These are phyloP conservation scores for Byasa hedistus DNA, from an alignment of 2,888 invertebrate species.

Conservation along the genomic window DNA sequence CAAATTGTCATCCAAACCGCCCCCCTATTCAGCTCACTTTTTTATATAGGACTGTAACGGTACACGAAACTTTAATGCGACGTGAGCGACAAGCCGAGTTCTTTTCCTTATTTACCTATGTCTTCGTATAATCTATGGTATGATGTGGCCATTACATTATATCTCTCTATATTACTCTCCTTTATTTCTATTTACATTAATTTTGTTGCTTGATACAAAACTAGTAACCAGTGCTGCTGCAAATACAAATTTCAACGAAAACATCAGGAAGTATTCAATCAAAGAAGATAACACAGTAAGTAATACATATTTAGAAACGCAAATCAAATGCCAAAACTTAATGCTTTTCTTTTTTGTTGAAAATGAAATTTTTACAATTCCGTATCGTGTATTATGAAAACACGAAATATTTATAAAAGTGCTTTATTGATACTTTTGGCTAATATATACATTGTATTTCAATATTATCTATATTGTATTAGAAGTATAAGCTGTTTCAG, in stretches of 20 bases:
- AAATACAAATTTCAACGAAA: conserved; percentile 56
- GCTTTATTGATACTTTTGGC: neutral
- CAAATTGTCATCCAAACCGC: conserved; percentile 66
- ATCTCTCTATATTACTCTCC: conserved; percentile 19
- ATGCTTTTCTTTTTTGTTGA: neutral
- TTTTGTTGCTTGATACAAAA: conserved; percentile 7
- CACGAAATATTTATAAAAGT: neutral
- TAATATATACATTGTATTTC: no score
- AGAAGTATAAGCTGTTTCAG: conserved; percentile 44
- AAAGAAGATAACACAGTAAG: conserved; percentile 53
- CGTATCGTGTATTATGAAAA: neutral
- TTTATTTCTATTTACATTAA: neutral
- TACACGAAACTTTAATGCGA: conserved; percentile 43
- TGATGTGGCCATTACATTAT: conserved; percentile 34
- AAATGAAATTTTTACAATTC: neutral
- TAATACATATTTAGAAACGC: conserved; percentile 26
- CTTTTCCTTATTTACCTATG: conserved; percentile 34
- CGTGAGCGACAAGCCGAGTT: conserved; percentile 36
- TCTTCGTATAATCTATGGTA: conserved; percentile 12
- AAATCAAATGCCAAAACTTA: neutral
- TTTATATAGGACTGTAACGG: conserved; percentile 64
- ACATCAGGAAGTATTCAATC: conserved; percentile 56
- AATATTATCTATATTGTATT: neutral
- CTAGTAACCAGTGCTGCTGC: conserved; percentile 40
- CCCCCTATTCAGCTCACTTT: conserved; percentile 51